Evolutionary conservation across 2,797 vertebrate genomes (phyloP).

Genomic region (Gambelia wislizenii): DNA sequence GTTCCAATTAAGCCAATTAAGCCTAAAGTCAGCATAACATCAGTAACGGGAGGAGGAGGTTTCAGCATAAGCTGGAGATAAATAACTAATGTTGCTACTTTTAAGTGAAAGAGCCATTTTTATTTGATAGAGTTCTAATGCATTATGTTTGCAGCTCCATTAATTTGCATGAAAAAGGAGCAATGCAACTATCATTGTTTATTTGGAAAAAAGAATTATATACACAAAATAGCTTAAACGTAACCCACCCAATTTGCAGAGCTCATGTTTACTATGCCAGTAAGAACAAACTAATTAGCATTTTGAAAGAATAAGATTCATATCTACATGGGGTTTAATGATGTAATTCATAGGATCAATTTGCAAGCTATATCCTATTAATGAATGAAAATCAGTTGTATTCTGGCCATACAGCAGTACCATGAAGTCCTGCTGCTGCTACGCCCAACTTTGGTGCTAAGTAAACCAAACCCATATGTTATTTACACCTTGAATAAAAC

Average conservation of each 20-base stretch:
- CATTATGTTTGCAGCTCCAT: constrained; percentile 1
- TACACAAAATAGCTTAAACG: neutral
- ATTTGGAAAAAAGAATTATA: neutral
- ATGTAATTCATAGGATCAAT: neutral
- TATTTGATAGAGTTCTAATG: neutral
- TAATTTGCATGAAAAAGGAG: neutral
- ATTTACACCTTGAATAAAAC: neutral
- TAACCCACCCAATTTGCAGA: neutral
- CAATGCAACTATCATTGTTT: neutral
- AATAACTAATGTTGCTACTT: neutral
- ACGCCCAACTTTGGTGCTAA: neutral
- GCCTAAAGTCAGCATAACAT: neutral
- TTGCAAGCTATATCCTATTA: neutral
- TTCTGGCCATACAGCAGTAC: neutral
- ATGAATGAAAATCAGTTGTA: neutral
- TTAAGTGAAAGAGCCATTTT: neutral
- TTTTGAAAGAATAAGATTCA: neutral
- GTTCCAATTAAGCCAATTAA: neutral
- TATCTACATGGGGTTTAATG: neutral
- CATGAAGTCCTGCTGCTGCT: neutral
- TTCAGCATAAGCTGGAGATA: neutral
- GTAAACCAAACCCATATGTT: neutral
- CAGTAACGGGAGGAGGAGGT: neutral
- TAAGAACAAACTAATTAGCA: neutral
- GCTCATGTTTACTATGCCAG: neutral